Evolutionary conservation across 2,888 invertebrate genomes (phyloP).

Genomic region (Agrochola litura): DNA sequence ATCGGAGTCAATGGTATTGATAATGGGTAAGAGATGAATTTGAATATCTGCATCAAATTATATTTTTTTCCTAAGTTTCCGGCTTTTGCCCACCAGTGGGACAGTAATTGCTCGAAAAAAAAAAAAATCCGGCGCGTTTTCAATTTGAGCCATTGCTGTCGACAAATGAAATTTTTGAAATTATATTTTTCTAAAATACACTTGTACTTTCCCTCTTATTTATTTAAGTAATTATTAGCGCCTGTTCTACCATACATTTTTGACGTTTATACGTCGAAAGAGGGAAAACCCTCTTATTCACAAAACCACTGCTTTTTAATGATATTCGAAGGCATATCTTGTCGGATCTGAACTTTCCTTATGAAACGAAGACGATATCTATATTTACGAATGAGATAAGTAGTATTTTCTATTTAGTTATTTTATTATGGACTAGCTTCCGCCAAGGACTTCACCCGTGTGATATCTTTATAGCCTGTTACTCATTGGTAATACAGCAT

Average conservation of each 20-base stretch:
- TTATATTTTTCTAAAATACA: neutral
- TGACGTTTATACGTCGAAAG: neutral
- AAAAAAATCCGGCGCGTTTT: too few relatives aligned
- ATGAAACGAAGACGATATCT: neutral
- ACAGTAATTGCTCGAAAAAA: too few relatives aligned
- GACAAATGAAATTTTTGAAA: neutral
- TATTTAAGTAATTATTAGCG: too few relatives aligned
- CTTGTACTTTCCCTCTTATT: neutral
- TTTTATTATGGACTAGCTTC: too few relatives aligned
- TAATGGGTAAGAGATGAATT: constrained; percentile 92
- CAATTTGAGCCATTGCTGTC: neutral
- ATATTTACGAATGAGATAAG: too few relatives aligned
- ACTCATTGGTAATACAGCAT: too few relatives aligned
- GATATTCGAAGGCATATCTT: too few relatives aligned
- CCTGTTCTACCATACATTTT: neutral
- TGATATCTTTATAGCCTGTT: too few relatives aligned
- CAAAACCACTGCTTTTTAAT: neutral
- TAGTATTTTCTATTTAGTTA: too few relatives aligned
- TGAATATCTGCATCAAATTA: neutral
- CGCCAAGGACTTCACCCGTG: too few relatives aligned
- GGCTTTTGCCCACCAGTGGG: too few relatives aligned
- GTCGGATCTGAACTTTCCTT: too few relatives aligned
- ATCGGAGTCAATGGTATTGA: constrained; percentile 97
- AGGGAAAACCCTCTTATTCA: neutral
- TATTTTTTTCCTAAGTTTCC: neutral